Percentiles rank a stretch among this genome's conserved stretches.
These are phyloP conservation scores for Motacilla tschutschensis DNA, from an alignment of 2,113 vertebrate species.

Conservation along the genomic window DNA sequence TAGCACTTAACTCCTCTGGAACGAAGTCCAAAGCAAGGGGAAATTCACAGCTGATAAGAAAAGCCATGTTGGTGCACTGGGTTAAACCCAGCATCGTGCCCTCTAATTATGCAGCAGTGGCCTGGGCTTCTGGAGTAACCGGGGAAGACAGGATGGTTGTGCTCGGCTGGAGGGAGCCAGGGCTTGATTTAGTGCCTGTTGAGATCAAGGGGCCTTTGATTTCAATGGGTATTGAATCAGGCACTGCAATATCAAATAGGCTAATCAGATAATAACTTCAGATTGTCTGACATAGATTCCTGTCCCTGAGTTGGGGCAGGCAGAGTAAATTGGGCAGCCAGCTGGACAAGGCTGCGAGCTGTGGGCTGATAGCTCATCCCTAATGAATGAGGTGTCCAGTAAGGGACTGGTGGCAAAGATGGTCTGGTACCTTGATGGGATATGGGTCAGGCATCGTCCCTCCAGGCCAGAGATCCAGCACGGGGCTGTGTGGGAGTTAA, in stretches of 20 bases:
- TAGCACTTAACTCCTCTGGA: constrained; percentile 30
- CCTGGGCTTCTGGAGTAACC: neutral
- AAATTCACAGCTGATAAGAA: constrained; percentile 50
- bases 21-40: constrained; percentile 40
- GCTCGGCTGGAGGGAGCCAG: constrained; percentile 23
- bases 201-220: constrained; percentile 60
- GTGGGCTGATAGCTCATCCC: fast-evolving
- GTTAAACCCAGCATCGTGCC: constrained; percentile 38
- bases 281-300: neutral
- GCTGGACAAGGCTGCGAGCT: neutral
- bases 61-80: constrained; percentile 22
- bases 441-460: neutral
- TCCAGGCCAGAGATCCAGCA: neutral
- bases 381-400: neutral
- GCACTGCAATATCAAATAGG: constrained; percentile 28
- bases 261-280: constrained; percentile 53
- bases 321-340: neutral
- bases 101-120: constrained; percentile 48
- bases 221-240: constrained; percentile 47
- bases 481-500: neutral
- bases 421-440: neutral
- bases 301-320: constrained; percentile 2
- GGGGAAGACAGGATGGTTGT: neutral
- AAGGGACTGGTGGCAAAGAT: neutral
- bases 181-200: constrained; percentile 34